Evolutionary conservation across 2,113 vertebrate genomes (phyloP).

Genomic region (Larimichthys crocea): DNA sequence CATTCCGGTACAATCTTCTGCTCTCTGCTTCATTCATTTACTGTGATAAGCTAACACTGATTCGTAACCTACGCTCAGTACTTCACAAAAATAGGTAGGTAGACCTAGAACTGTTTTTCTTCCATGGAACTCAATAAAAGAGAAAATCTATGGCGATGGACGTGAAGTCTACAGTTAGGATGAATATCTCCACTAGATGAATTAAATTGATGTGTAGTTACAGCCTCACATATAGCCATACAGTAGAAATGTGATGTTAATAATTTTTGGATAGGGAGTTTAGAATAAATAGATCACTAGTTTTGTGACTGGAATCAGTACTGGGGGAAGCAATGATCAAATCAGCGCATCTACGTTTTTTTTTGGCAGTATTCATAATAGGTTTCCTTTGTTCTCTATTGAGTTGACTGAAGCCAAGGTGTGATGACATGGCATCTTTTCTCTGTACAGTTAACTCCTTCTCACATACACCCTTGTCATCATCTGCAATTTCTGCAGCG

Average conservation of each 20-base stretch:
- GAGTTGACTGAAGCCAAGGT: not conserved
- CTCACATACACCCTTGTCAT: not conserved
- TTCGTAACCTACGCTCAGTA: not conserved
- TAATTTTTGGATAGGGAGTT: not conserved
- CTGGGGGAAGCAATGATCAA: not conserved
- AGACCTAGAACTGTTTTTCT: not conserved
- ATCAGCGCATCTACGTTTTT: not conserved
- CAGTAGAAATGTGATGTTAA: not conserved
- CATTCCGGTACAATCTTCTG: not conserved
- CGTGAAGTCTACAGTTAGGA: too few relatives aligned
- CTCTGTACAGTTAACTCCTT: not conserved
- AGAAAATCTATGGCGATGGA: too few relatives aligned
- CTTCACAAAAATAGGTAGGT: too few relatives aligned
- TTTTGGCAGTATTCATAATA: not conserved
- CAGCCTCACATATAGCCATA: too few relatives aligned
- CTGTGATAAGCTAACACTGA: not conserved
- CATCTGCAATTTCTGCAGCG: not conserved
- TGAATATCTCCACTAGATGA: not conserved
- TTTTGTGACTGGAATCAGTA: not conserved
- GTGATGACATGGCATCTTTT: not conserved
- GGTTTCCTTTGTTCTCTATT: not conserved
- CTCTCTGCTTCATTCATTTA: not conserved
- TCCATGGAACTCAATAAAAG: too few relatives aligned
- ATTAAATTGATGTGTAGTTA: too few relatives aligned
- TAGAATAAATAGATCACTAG: not conserved